Evolutionary conservation across 2,113 vertebrate species (phyloP).

Genomic region (Pyxicephalus adspersus): DNA sequence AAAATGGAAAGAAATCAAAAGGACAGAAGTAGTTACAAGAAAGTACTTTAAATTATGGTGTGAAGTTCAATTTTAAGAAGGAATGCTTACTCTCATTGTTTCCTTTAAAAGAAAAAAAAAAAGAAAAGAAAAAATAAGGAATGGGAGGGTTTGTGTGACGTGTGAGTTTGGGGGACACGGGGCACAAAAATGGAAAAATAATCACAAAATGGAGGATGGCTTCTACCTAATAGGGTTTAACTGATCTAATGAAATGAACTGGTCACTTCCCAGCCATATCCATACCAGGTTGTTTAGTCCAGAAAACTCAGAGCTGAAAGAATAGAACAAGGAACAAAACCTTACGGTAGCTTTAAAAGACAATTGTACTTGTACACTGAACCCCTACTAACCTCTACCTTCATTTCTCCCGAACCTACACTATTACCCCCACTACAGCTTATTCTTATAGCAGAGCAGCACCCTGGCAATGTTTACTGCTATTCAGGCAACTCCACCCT

Average conservation of each 20-base stretch:
- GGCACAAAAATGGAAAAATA: slow-evolving; percentile 81
- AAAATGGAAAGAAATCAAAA: slow-evolving; percentile 99
- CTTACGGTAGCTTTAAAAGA: no score
- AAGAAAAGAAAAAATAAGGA: neutral
- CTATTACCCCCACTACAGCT: no score
- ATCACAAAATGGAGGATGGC: slow-evolving; percentile 66
- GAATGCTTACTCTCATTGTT: slow-evolving; percentile 69
- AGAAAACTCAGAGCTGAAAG: no score
- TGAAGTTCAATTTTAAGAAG: slow-evolving; percentile 75
- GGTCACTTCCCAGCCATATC: slow-evolving; percentile 70
- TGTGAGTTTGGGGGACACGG: slow-evolving; percentile 74
- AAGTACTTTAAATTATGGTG: slow-evolving; percentile 89
- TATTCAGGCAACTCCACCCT: no score
- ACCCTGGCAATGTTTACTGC: no score
- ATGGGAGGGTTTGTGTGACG: slow-evolving; percentile 57
- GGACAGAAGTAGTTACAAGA: slow-evolving; percentile 89
- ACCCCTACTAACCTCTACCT: no score
- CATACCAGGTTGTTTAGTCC: neutral
- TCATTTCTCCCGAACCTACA: no score
- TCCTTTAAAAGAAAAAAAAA: slow-evolving; percentile 61
- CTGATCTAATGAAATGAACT: slow-evolving; percentile 57
- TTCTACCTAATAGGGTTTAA: slow-evolving; percentile 6
- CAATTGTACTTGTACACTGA: no score
- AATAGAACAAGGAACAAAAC: no score
- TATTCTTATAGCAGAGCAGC: no score